Evolutionary conservation across 2,797 vertebrate species (phyloP).

Genomic region (Gobionotothen gibberifrons): DNA sequence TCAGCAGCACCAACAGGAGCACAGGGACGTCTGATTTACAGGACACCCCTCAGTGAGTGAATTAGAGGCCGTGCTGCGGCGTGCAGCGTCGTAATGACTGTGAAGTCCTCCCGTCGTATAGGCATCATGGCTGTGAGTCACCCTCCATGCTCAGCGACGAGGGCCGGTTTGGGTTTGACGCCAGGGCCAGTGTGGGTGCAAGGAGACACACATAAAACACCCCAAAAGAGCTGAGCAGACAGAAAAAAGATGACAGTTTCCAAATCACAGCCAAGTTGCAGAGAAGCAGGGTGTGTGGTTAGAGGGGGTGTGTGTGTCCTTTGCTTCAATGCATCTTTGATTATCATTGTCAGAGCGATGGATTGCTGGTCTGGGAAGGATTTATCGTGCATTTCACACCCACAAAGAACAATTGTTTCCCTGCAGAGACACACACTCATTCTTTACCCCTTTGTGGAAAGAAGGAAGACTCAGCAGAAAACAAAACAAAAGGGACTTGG

Average conservation of each 20-base stretch:
- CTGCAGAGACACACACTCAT: conserved; percentile 41
- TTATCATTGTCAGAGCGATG: conserved; percentile 60
- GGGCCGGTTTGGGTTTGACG: conserved; percentile 28
- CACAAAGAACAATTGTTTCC: conserved; percentile 46
- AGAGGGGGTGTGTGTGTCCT: conserved; percentile 40
- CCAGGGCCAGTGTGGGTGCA: conserved; percentile 23
- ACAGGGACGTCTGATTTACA: conserved; percentile 65
- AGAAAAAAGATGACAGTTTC: conserved; percentile 55
- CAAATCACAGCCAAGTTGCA: conserved; percentile 52
- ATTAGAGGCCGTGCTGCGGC: conserved; percentile 52
- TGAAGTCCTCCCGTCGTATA: conserved; percentile 41
- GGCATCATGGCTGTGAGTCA: conserved; percentile 60
- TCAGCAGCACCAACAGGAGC: conserved; percentile 33
- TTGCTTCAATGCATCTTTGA: conserved; percentile 59
- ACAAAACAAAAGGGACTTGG: conserved; percentile 12
- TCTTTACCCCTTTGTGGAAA: conserved; percentile 27
- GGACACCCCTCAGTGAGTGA: conserved; percentile 61
- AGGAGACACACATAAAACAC: conserved; percentile 17
- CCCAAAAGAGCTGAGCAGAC: conserved; percentile 62
- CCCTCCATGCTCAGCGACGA: conserved; percentile 30
- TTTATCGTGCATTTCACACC: conserved; percentile 56
- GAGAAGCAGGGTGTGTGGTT: conserved; percentile 24
- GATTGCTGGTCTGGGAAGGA: conserved; percentile 38
- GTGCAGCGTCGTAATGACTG: conserved; percentile 42
- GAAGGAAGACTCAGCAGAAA: conserved; percentile 24